phyloP scores from a whole-genome alignment of 2,113 vertebrate genomes.

The Galbula dea region DNA sequence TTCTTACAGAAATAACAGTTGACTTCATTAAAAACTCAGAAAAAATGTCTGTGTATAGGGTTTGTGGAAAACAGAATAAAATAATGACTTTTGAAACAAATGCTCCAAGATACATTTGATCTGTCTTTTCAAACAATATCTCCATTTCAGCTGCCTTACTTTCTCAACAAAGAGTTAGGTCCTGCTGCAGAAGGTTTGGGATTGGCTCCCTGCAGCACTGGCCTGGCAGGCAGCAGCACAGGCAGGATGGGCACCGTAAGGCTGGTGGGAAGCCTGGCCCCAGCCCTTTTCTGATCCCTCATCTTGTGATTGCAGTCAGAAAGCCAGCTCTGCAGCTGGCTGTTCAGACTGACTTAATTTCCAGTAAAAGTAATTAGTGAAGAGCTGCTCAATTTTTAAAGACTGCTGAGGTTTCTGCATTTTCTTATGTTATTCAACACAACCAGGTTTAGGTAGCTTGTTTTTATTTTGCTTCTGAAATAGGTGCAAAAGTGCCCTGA shows the following conservation, averaged over 20 bases:
- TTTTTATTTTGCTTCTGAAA: background rate
- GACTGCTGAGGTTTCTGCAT: background rate
- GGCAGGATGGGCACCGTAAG: background rate
- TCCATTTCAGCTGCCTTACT: background rate
- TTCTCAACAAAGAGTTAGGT: background rate
- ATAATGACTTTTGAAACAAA: background rate
- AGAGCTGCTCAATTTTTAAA: background rate
- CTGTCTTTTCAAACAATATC: background rate
- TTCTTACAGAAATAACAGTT: background rate
- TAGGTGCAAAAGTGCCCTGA: background rate
- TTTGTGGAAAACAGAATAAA: background rate
- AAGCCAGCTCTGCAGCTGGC: background rate
- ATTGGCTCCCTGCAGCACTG: background rate
- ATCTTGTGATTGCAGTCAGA: conserved; percentile 25
- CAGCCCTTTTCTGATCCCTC: background rate
- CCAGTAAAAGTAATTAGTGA: background rate
- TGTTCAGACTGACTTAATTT: background rate
- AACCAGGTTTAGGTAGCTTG: background rate
- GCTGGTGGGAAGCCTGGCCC: background rate
- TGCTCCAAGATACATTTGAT: background rate
- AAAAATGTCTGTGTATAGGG: accelerated
- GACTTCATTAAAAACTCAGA: background rate
- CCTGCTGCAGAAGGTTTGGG: accelerated
- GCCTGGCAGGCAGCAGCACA: background rate
- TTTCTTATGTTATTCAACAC: background rate